phyloP scores from a whole-genome alignment of 2,888 invertebrate species.

The Aspidapion aeneum region DNA sequence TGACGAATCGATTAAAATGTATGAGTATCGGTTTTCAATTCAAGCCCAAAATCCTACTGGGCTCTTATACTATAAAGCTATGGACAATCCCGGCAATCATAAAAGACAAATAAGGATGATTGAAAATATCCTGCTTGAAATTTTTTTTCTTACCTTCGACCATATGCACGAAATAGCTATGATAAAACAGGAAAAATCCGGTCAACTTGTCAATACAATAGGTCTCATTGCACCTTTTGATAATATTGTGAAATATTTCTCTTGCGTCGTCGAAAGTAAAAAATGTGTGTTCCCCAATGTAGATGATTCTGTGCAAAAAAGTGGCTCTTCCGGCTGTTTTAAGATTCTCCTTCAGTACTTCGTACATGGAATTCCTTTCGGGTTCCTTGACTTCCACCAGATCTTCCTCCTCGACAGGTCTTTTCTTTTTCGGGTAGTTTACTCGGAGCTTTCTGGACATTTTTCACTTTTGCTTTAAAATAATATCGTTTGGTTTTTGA shows the following conservation, averaged over 20 bases:
- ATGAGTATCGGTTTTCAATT: no score
- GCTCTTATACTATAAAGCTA: no score
- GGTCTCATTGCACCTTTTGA: slow-evolving; percentile 42
- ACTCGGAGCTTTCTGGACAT: slow-evolving; percentile 17
- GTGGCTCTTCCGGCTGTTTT: slow-evolving; percentile 23
- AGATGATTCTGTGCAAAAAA: slow-evolving; percentile 33
- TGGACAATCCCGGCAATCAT: no score
- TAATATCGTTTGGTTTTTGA: no score
- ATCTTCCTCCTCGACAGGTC: slow-evolving; percentile 17
- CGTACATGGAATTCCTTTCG: slow-evolving; percentile 27
- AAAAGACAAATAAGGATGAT: no score
- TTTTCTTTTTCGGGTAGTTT: slow-evolving; percentile 26
- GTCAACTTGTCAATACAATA: slow-evolving; percentile 50
- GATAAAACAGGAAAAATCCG: slow-evolving; percentile 52
- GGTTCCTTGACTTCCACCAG: slow-evolving; percentile 26
- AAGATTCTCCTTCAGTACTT: slow-evolving; percentile 31
- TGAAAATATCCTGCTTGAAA: no score
- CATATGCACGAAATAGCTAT: slow-evolving; percentile 53
- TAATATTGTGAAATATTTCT: slow-evolving; percentile 16
- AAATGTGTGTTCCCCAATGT: slow-evolving; percentile 32
- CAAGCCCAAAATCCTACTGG: no score
- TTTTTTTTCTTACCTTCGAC: no score
- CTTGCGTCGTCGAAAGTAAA: slow-evolving; percentile 11
- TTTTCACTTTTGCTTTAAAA: slow-evolving; percentile 9
- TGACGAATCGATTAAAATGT: no score